Conservation (phyloP, 37 sponge, comb jelly and placozoan species). For the Petrosia ficiformis region DNA sequence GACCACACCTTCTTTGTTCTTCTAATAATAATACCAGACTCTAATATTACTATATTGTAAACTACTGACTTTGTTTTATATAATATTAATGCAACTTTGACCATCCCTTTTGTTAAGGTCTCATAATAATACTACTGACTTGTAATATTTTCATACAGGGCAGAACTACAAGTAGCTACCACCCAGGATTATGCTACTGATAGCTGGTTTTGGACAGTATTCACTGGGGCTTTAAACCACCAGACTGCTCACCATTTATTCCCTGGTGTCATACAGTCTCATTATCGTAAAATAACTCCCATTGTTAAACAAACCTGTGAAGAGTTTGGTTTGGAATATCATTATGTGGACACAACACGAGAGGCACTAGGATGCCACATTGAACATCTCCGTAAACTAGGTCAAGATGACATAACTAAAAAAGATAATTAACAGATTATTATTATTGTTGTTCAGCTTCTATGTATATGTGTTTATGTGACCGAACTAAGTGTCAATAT, state of each 20-base stretch:
- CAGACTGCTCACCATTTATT: constrained; percentile 92
- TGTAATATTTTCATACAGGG: constrained; percentile 28
- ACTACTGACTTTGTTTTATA: too few relatives aligned
- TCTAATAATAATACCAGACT: too few relatives aligned
- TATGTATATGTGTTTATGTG: not conserved
- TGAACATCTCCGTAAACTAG: constrained; percentile 76
- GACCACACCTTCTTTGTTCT: not conserved
- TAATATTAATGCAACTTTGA: too few relatives aligned
- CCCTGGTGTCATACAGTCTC: constrained; percentile 85
- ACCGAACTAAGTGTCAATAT: not conserved
- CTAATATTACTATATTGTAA: too few relatives aligned
- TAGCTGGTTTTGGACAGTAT: constrained; percentile 89
- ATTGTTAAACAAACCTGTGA: constrained; percentile 78
- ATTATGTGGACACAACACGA: constrained; percentile 74
- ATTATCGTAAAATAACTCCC: constrained; percentile 84
- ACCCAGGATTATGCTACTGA: constrained; percentile 88
- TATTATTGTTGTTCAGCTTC: not conserved
- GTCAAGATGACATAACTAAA: constrained; percentile 28
- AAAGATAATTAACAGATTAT: not conserved
- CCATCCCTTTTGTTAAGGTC: too few relatives aligned
- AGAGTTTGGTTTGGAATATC: constrained; percentile 85
- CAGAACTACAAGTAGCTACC: constrained; percentile 86
- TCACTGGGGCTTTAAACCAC: constrained; percentile 89
- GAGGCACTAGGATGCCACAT: constrained; percentile 86
- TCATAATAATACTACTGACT: not conserved